phyloP scores from a whole-genome alignment of 2,113 vertebrate genomes.

The Solenodon paradoxus region DNA sequence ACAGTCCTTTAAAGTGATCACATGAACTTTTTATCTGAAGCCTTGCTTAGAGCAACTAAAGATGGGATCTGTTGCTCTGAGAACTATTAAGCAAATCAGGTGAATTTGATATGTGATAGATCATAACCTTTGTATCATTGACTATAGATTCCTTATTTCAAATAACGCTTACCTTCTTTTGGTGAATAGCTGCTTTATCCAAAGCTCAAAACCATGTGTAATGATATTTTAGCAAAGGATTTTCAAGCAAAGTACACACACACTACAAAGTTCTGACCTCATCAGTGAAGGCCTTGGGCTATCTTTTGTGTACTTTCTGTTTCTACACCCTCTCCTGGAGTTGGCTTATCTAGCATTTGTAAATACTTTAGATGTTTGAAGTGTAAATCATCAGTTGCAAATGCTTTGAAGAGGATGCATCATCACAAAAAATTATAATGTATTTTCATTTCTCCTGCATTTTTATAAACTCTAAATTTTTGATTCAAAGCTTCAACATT shows the following conservation, averaged over 20 bases:
- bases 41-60: slow-evolving; percentile 81
- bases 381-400: slow-evolving; percentile 56
- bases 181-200: slow-evolving; percentile 85
- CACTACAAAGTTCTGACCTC: slow-evolving; percentile 90
- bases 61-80: slow-evolving; percentile 81
- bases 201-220: slow-evolving; percentile 81
- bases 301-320: slow-evolving; percentile 82
- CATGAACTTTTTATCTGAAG: slow-evolving; percentile 81
- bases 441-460: slow-evolving; percentile 55
- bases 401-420: not conserved
- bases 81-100: slow-evolving; percentile 84
- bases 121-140: slow-evolving; percentile 89
- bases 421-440: slow-evolving; percentile 59
- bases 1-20: slow-evolving; percentile 79
- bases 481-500: not conserved
- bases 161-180: slow-evolving; percentile 86
- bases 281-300: slow-evolving; percentile 87
- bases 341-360: slow-evolving; percentile 88
- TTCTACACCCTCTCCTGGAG: slow-evolving; percentile 85
- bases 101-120: slow-evolving; percentile 90
- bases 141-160: slow-evolving; percentile 90
- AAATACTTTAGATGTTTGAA: slow-evolving; percentile 90
- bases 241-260: slow-evolving; percentile 90
- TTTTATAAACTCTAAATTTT: slow-evolving; percentile 44
- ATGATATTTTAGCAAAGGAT: slow-evolving; percentile 87